Percentiles rank a stretch among this genome's conserved stretches.
Evolutionary conservation across 2,797 vertebrate genomes (phyloP).

Genomic region (Argentina silus): DNA sequence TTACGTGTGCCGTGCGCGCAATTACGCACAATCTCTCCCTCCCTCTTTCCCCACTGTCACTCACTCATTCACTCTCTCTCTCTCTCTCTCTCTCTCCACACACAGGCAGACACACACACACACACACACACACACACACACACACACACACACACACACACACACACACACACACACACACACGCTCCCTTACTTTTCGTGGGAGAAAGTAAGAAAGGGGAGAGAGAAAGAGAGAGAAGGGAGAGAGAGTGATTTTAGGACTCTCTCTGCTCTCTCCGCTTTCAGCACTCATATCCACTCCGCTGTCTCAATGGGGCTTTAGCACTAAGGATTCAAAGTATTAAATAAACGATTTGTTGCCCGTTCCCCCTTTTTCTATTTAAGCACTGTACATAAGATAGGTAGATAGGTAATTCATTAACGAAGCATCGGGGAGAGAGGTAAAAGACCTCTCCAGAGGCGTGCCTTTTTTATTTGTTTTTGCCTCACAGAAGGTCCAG

Average conservation of each 20-base stretch:
- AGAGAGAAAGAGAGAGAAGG: constrained; percentile 68
- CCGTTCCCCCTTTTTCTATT: constrained; percentile 58
- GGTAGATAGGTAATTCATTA: constrained; percentile 56
- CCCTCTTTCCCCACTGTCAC: constrained; percentile 40
- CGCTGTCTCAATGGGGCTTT: constrained; percentile 77
- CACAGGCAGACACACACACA: constrained; percentile 52
- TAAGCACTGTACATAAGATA: constrained; percentile 63
- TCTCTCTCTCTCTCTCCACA: constrained; percentile 22
- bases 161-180: constrained; percentile 50
- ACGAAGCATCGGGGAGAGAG: constrained; percentile 60
- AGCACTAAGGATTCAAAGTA: constrained; percentile 70
- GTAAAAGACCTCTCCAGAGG: constrained; percentile 65
- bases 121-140: constrained; percentile 54
- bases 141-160: constrained; percentile 45
- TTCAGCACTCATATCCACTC: constrained; percentile 72
- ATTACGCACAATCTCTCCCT: constrained; percentile 65
- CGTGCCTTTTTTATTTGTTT: constrained; percentile 59
- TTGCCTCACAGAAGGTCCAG: constrained; percentile 69
- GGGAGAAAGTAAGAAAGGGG: constrained; percentile 76
- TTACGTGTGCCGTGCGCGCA: constrained; percentile 43
- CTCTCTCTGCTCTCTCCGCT: constrained; percentile 78
- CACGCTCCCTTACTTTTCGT: constrained; percentile 65
- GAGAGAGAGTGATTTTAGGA: constrained; percentile 67
- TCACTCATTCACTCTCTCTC: constrained; percentile 48
- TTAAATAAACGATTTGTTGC: constrained; percentile 72